Evolutionary conservation across 2,888 invertebrate species (phyloP).

Genomic region (Falcaria lacertinaria): DNA sequence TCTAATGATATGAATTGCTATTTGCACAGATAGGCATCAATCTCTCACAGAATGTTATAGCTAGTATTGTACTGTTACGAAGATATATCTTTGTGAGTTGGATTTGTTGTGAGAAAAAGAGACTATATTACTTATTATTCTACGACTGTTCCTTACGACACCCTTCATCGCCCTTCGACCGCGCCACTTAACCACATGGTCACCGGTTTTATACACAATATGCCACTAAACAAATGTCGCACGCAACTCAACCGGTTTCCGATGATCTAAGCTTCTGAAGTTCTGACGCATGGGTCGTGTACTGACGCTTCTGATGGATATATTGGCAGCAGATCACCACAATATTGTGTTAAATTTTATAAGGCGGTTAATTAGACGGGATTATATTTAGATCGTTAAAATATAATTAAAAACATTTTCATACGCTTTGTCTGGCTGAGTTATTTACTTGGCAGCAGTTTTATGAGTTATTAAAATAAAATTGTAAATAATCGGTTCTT

Average conservation of each 20-base stretch:
- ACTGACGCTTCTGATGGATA: constrained; percentile 4
- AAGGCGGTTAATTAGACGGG: neutral
- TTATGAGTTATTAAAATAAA: too few relatives aligned
- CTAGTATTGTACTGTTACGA: too few relatives aligned
- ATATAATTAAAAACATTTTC: neutral
- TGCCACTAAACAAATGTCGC: constrained; percentile 24
- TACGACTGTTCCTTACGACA: neutral
- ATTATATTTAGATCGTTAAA: neutral
- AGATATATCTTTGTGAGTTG: too few relatives aligned
- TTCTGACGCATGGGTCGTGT: constrained; percentile 24
- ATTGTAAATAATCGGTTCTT: too few relatives aligned
- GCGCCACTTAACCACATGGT: neutral
- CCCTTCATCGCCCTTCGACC: neutral
- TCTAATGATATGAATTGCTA: too few relatives aligned
- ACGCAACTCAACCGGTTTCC: constrained; percentile 8
- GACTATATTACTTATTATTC: neutral
- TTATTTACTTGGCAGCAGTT: too few relatives aligned
- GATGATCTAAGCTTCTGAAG: constrained; percentile 25
- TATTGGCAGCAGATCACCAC: neutral
- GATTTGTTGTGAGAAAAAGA: too few relatives aligned
- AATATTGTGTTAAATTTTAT: neutral
- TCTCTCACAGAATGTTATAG: too few relatives aligned
- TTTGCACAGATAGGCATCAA: too few relatives aligned
- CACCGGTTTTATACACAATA: neutral
- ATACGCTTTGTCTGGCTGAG: neutral